Evolutionary conservation across 2,113 vertebrate genomes (phyloP).

Genomic region (Leptosomus discolor): DNA sequence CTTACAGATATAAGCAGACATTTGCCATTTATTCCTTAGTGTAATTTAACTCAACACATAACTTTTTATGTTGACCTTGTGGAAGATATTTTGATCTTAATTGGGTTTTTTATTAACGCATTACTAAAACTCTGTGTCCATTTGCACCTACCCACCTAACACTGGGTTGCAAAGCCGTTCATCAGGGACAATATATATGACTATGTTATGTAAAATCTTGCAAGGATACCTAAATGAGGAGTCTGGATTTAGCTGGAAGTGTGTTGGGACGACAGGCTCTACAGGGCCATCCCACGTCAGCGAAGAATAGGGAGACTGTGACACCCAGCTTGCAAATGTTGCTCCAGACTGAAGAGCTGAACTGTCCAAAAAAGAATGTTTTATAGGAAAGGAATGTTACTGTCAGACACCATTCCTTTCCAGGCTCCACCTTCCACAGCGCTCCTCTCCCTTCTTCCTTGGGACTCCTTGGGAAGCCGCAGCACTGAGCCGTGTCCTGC

Average conservation of each 20-base stretch:
- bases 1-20: not conserved
- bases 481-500: not conserved
- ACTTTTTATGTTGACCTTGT: constrained; percentile 22
- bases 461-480: accelerated
- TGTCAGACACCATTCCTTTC: not conserved
- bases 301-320: not conserved
- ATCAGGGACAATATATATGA: not conserved
- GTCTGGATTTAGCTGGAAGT: not conserved
- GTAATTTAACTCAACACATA: constrained; percentile 18
- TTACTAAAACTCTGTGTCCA: not conserved
- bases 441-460: not conserved
- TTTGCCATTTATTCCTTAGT: constrained; percentile 28
- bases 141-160: not conserved
- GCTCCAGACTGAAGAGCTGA: not conserved
- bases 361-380: not conserved
- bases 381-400: not conserved
- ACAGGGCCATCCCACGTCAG: not conserved
- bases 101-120: not conserved
- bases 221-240: not conserved
- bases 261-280: not conserved
- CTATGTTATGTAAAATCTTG: not conserved
- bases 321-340: not conserved
- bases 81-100: constrained; percentile 23
- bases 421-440: not conserved
- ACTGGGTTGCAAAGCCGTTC: not conserved